Conservation (phyloP, 2,113 vertebrate genomes). For the Colius striatus region DNA sequence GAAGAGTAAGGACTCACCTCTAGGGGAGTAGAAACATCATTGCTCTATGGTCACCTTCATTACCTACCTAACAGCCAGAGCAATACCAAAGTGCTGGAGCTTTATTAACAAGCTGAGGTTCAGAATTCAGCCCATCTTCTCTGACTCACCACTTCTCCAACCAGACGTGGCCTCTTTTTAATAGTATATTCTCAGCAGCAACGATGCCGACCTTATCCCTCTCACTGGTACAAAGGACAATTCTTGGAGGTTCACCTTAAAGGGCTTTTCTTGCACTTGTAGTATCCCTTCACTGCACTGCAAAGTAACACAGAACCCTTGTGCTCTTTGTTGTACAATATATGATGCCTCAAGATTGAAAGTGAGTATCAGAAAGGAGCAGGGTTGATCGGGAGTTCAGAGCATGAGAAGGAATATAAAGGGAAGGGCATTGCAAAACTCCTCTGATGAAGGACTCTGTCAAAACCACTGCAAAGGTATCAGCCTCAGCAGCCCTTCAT, state of each 20-base stretch:
- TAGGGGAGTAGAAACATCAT: not conserved
- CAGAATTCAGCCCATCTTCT: not conserved
- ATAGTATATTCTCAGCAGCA: not conserved
- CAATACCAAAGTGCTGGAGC: not conserved
- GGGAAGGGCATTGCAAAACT: not conserved
- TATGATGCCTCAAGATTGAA: not conserved
- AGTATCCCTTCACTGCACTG: not conserved
- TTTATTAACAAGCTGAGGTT: not conserved
- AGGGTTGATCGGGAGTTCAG: not conserved
- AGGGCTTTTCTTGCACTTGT: not conserved
- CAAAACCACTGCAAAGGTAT: not conserved
- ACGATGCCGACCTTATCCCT: not conserved
- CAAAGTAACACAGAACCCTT: accelerated
- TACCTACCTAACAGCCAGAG: not conserved
- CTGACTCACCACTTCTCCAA: not conserved
- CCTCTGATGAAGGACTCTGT: not conserved
- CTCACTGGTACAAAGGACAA: not conserved
- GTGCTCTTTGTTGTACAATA: not conserved
- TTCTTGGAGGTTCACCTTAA: not conserved
- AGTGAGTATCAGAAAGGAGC: accelerated
- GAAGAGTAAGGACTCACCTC: not conserved
- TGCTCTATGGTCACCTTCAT: not conserved
- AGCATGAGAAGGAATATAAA: not conserved
- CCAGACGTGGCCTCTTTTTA: not conserved
- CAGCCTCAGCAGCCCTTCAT: not conserved